phyloP scores from a whole-genome alignment of 1,140 invertebrate genomes.

The Spodoptera litura region DNA sequence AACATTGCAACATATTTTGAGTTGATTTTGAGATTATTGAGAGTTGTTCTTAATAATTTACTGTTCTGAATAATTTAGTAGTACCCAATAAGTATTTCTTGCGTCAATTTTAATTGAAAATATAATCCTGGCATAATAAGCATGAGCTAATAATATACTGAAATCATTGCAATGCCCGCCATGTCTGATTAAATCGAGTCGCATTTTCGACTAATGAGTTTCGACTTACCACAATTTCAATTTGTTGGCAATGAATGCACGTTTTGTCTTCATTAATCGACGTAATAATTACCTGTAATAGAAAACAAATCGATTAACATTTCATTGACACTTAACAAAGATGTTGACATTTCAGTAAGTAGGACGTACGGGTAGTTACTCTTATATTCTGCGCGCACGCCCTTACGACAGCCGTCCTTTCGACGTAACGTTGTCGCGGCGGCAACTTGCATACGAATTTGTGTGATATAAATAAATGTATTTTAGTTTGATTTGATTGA shows the following conservation, averaged over 20 bases:
- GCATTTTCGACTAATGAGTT: background rate
- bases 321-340: conserved; percentile 49
- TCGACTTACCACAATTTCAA: conserved; percentile 10
- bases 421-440: conserved; percentile 62
- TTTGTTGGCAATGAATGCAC: background rate
- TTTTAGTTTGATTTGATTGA: conserved; percentile 13
- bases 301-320: conserved; percentile 65
- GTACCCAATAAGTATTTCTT: no score
- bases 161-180: background rate
- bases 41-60: no score
- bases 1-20: no score
- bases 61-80: no score
- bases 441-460: conserved; percentile 50
- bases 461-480: conserved; percentile 25
- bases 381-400: conserved; percentile 65
- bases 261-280: conserved; percentile 23
- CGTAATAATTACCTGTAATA: conserved; percentile 71
- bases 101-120: no score
- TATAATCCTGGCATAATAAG: no score
- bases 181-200: background rate
- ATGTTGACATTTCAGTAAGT: conserved; percentile 75
- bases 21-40: no score
- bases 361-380: conserved; percentile 58
- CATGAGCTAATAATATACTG: no score
- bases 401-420: conserved; percentile 71